Conservation (phyloP, 2,888 invertebrate species). For the Homarus gammarus region DNA sequence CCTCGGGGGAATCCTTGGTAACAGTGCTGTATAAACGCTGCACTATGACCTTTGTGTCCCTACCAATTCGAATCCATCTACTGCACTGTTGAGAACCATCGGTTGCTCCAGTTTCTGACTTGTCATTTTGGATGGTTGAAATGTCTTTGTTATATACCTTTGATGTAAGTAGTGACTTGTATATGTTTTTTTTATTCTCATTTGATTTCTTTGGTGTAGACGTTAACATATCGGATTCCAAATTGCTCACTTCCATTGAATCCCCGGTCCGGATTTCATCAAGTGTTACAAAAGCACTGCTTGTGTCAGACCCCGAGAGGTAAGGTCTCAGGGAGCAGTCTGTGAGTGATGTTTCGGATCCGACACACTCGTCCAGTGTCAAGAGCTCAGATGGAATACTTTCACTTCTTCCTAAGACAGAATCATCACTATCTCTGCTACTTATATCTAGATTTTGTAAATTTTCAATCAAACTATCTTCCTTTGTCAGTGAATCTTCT, state of each 20-base stretch:
- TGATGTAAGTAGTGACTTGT: neutral
- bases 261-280: slow-evolving; percentile 6
- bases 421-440: slow-evolving; percentile 3
- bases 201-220: slow-evolving; percentile 45
- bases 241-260: neutral
- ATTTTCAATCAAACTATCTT: neutral
- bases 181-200: neutral
- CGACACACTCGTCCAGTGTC: neutral
- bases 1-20: neutral
- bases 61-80: slow-evolving; percentile 44
- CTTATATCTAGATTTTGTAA: neutral
- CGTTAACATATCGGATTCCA: neutral
- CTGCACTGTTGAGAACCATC: neutral
- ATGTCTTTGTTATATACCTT: slow-evolving; percentile 15
- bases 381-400: slow-evolving; percentile 4
- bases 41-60: slow-evolving; percentile 29
- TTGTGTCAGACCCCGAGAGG: neutral
- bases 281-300: slow-evolving; percentile 15
- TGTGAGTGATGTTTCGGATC: neutral
- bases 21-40: neutral
- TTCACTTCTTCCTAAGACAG: neutral
- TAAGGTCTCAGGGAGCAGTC: neutral
- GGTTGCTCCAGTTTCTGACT: neutral
- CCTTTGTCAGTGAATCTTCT: neutral
- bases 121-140: neutral